phyloP scores from a whole-genome alignment of 2,797 vertebrate species.

The Gymnopithys bicolor region DNA sequence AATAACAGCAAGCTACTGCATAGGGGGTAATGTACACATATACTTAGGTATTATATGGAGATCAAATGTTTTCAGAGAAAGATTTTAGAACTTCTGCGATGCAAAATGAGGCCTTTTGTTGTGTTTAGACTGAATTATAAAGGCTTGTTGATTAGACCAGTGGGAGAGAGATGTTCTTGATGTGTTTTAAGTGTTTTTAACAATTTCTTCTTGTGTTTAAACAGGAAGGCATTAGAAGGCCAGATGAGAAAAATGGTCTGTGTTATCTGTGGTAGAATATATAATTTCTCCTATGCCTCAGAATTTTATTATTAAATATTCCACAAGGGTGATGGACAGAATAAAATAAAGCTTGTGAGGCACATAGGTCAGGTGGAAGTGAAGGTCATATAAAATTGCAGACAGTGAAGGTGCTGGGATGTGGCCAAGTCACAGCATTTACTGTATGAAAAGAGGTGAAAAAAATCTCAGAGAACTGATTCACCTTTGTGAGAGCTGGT shows the following conservation, averaged over 20 bases:
- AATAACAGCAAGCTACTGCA: background rate
- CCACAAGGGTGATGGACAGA: background rate
- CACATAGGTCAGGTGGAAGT: background rate
- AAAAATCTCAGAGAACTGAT: background rate
- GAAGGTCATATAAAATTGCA: background rate
- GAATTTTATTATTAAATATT: background rate
- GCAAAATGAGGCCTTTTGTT: background rate
- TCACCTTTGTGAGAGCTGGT: background rate
- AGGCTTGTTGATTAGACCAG: background rate
- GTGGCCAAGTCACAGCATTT: background rate
- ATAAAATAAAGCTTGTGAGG: background rate
- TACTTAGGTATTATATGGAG: background rate
- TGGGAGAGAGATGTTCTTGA: background rate
- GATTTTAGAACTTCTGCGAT: background rate
- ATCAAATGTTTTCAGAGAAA: background rate
- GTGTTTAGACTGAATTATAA: background rate
- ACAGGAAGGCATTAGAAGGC: background rate
- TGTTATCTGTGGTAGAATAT: background rate
- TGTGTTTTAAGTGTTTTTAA: background rate
- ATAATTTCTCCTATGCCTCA: background rate
- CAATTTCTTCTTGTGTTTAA: background rate
- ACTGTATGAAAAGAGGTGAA: background rate
- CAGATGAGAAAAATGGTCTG: background rate
- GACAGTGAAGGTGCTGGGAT: background rate
- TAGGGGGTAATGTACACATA: background rate